Evolutionary conservation across 2,888 invertebrate genomes (phyloP).

Genomic region (Caenorhabditis sp.): DNA sequence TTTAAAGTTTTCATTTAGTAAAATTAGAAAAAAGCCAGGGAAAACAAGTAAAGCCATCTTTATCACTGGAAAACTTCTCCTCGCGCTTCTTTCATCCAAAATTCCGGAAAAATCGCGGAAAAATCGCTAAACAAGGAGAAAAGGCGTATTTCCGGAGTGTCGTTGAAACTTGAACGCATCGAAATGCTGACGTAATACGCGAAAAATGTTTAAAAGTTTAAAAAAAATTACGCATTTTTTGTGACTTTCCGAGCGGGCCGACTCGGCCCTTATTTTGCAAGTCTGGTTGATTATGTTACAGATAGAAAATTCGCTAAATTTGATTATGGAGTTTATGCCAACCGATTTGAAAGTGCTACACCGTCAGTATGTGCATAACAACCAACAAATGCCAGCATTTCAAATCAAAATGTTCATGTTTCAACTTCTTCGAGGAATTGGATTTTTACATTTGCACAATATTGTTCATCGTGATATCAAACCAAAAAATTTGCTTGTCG

Average conservation of each 20-base stretch:
- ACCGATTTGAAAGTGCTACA: conserved; percentile 45
- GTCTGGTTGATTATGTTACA: no score
- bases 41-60: no score
- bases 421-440: conserved; percentile 59
- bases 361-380: conserved; percentile 33
- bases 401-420: conserved; percentile 59
- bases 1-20: no score
- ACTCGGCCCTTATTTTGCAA: no score
- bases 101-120: not conserved
- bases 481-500: conserved; percentile 69
- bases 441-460: conserved; percentile 55
- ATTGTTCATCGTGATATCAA: conserved; percentile 66
- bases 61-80: not conserved
- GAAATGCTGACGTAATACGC: no score
- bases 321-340: conserved; percentile 64
- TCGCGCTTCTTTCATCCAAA: not conserved
- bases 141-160: no score
- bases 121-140: not conserved
- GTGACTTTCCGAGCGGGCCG: no score
- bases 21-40: no score
- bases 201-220: no score
- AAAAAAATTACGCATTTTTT: no score
- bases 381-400: conserved; percentile 33
- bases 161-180: no score
- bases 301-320: conserved; percentile 40